Base-by-base conservation (phyloP, 1,140 invertebrate genomes). In the Oedothorax gibbosus region DNA sequence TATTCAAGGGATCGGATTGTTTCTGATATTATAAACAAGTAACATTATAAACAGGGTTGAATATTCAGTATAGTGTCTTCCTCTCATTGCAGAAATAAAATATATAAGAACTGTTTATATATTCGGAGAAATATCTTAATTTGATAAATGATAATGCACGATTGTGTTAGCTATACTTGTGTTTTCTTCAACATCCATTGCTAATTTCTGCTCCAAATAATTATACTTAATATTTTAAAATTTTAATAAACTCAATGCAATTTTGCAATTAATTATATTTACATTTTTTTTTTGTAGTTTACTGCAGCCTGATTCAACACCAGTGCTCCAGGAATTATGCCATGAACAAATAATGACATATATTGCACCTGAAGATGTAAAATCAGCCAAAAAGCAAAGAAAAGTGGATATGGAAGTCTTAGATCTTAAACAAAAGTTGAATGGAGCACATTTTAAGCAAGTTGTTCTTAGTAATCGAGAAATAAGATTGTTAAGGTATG, bases 401-500 rank as follows among this genome's bases (percentile, higher is more conserved):
- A 97, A 97, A 92, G 93, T 96, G 5, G 95, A 96, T 88, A 96
- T 94, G 8, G 96, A 98, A 91, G 94, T 98, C 0, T 92, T 93
- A n/a, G 96, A 97, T 90, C 90, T 98, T 57, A 94, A 96, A 88
- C 92, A 92, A 49, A 96, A 96, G 91, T 91, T 98, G 9, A 86
- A 83, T 75, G 86, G 83, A 54, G 84, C 80, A 89, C 93, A 94
- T 71, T 93, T 95, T 87, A 93, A 94, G n/a, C 89, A 90, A 90
- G 94, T 98, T 88, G 96, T 98, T 66, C 90, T 98, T 9, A 96
- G 95, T 88, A 98, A 98, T 90, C 92, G 96, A 75, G 97, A 98
- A 90, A 97, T 98, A 87, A 92, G 96, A 87, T 91, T 98, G 66
- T 90, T 98, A 49, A 94, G 96, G 93, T 94, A 88, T 89, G 87